Base-by-base conservation (phyloP, 1,140 invertebrate genomes). In the Psilanteris sp. region DNA sequence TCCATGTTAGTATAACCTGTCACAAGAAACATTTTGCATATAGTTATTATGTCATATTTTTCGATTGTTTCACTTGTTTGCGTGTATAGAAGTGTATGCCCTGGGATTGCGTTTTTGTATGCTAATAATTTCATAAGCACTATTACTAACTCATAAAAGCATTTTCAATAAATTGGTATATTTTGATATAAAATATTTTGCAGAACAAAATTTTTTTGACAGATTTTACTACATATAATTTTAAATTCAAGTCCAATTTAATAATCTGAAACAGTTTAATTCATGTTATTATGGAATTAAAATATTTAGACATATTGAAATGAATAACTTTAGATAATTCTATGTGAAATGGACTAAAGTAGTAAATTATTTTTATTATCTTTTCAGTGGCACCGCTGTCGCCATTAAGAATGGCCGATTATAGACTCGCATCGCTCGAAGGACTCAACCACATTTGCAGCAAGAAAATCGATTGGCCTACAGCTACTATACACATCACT, bases 401-500 rank as follows among this genome's bases (percentile, higher is more conserved):
- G 57, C 92, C 92, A 61, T 90, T 91, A 50, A 93, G 92, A 89
- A 92, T 93, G 87, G 90, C 91, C 31, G 87, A 90, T 79, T 91
- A 89, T 80, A 89, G 91, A 73, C 88, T 90, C 77, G 89, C 89
- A 55, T 92, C 91, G 10, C 83, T 91, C 68, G 90, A 92, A 68
- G 86, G 84, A 55, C 78, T 88, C 26, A 90, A 90, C 76, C 89
- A 90, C 67, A 85, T 89, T 44, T 91, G 90, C 77, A 89, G 89
- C 76, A 86, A 87, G 82, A 88, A 86, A 75, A 85, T 88, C 71
- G 87, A 89, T 77, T 88, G 87, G 87, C 91, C 90, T 67, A 90
- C 90, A 66, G 90, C 91, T 29, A 90, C 92, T 77, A 94, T 94
- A 82, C 91, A 93, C 85, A 94, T 94, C 83, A 94, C 93, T 44